A percentile compares a stretch with the other conserved stretches of the same genome.
These are phyloP conservation scores for Physocephala rufipes DNA, from an alignment of 2,888 invertebrate species.

Conservation along the genomic window DNA sequence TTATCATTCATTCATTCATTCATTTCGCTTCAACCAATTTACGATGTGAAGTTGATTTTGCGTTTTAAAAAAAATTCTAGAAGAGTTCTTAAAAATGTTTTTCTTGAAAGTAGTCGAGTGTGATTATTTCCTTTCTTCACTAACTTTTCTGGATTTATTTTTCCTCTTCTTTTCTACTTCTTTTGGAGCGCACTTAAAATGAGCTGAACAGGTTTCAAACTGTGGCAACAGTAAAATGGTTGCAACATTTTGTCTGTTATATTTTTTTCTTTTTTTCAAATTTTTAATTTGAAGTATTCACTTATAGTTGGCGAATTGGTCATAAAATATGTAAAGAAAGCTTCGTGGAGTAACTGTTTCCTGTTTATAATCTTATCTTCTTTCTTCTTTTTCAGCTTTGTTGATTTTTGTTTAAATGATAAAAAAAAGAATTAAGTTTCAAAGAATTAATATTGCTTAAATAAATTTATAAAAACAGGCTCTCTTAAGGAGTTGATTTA, in stretches of 20 bases:
- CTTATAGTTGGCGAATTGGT: not conserved
- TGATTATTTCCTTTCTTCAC: slow-evolving; percentile 15
- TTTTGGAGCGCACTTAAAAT: not conserved
- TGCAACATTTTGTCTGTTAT: not conserved
- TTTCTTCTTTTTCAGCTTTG: not conserved
- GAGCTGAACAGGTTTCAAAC: slow-evolving; percentile 31
- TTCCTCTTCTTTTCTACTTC: not conserved
- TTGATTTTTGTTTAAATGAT: not conserved
- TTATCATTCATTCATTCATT: not conserved
- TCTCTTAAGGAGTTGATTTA: no score
- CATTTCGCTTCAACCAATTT: not conserved
- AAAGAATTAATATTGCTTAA: not conserved
- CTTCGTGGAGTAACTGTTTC: not conserved
- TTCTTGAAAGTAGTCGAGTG: slow-evolving; percentile 20
- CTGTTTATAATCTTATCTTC: not conserved
- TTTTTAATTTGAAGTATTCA: not conserved
- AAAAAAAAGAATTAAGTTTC: not conserved
- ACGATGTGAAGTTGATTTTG: not conserved
- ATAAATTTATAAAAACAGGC: no score
- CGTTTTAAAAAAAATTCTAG: not conserved
- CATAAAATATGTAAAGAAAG: slow-evolving; percentile 4
- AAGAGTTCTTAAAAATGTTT: not conserved
- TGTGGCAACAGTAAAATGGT: slow-evolving; percentile 21
- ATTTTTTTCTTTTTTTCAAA: not conserved
- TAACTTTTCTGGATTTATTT: not conserved